Evolutionary conservation across 2,888 invertebrate genomes (phyloP), one percentile per base, ranked within the genome.

Genomic region (Melieria omissa): DNA sequence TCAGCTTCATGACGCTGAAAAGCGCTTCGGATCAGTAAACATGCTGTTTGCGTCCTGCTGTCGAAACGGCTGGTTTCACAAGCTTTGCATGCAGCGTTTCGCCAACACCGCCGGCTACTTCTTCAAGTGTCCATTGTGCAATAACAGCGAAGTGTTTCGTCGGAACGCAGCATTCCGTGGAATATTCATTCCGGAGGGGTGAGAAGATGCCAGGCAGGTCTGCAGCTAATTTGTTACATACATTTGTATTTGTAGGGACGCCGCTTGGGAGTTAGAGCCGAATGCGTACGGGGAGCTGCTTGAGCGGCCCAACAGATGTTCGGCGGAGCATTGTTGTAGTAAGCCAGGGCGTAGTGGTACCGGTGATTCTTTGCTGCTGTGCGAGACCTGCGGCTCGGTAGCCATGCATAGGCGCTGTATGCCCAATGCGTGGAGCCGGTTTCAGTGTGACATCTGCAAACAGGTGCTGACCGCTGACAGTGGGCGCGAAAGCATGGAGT

Each of bases 91-190:
- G 46, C 91, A 92, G 88, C 88, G 89, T 69, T 90, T 93, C 86
- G 93, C 95, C 0, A 83, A 91, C 6, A 92, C 90, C 77, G 91
- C 95, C 0, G 96, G 95, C 0, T 93, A 95, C 79, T 95, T 93
- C 82, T 90, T 95, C 76, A 95, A 94, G 80, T 96, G 96, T 82
- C 95, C 96, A 0, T 86, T 94, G 0, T 96, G 93, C 80, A 95
- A 95, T 78, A 91, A 94, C 81, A 90, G 90, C 0, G 90, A 90
- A 0, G 91, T 92, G 83, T 82, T 91, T 16, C 74, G 77, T 3
- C 45, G 63, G 1, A 71, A 74, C 42, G 72, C 71, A 66, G 10
- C 61, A 0, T 83, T 88, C 0, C 90, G 89, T 82, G 95, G 96
- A 3, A 92, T 95, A 74, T 94, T 91, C 73, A 90, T 96, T 58